Conservation (phyloP, 2,888 invertebrate species). For the Xestia c-nigrum region DNA sequence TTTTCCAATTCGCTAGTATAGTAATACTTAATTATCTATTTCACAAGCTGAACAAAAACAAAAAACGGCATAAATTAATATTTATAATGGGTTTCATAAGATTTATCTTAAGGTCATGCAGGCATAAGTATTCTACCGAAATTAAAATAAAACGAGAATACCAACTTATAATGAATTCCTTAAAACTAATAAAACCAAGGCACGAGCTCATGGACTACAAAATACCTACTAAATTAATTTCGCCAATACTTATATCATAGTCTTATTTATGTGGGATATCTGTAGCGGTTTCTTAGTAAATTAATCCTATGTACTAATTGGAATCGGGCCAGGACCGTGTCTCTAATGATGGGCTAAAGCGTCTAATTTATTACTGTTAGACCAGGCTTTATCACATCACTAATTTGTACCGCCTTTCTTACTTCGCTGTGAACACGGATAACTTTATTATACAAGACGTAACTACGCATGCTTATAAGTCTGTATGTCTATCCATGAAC, state of each 20-base stretch:
- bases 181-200: not conserved
- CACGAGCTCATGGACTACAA: not conserved
- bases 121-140: constrained; percentile 2
- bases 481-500: not conserved
- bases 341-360: constrained; percentile 42
- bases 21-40: not conserved
- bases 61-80: too few species aligned
- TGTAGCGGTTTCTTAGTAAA: constrained; percentile 43
- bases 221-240: constrained; percentile 7
- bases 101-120: not conserved
- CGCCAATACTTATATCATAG: not conserved
- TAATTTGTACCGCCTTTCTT: constrained; percentile 25
- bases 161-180: not conserved
- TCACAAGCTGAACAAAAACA: not conserved
- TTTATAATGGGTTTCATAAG: not conserved
- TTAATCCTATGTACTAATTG: constrained; percentile 51
- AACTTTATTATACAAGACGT: not conserved
- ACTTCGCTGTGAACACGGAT: not conserved
- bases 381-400: constrained; percentile 19
- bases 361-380: constrained; percentile 31
- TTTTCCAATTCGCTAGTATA: not conserved
- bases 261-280: not conserved
- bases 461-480: not conserved
- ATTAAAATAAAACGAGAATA: not conserved
- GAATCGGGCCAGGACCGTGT: constrained; percentile 38